Base-by-base conservation (phyloP, 2,888 invertebrate genomes). In the Crematogaster levior region DNA sequence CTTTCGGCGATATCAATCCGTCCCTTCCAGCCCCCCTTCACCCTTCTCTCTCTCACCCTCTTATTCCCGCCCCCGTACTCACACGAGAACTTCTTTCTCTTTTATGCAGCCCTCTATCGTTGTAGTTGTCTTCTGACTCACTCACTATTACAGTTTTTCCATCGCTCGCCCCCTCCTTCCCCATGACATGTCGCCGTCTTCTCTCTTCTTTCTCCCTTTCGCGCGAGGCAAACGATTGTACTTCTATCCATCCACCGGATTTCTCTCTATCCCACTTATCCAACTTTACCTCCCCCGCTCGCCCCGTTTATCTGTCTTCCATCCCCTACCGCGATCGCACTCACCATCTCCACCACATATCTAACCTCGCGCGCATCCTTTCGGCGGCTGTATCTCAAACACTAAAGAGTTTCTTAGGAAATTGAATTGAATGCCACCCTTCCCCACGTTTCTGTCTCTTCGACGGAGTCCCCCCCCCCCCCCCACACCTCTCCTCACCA, bases 321-420 rank as follows among this genome's bases (percentile, higher is more conserved):
- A 84, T 72, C 77, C 77, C 82, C 66, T 75, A 53, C 72, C 66
- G 65, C 65, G 51, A 83, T 66, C 84, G 46, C 77, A 66, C 75
- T 73, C 82, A 81, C 84, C 68, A 79, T 70, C 85, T 63, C 82
- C 87, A 66, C 60, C 84, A 75, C 84, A 84, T 87, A 84, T 89
- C 88, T 90, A 85, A 83, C 81, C 90, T 89, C 88, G 58, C 88
- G 84, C 88, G 87, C 86, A 86, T 91, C 87, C 90, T 90, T 90
- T 91, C 90, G 89, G 73, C 90, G 91, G 90, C 91, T 91, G 91
- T 92, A 92, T 93, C 92, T 92, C 92, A 91, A 91, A 91, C 90
- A 87, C 92, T 93, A 91, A 93, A 93, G 92, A 93, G 91, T 93
- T 92, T 92, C 92, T 91, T 34, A 91, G 91, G 89, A 93, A 94